phyloP scores from a whole-genome alignment of 2,113 vertebrate species.

The Hemibagrus wyckioides region DNA sequence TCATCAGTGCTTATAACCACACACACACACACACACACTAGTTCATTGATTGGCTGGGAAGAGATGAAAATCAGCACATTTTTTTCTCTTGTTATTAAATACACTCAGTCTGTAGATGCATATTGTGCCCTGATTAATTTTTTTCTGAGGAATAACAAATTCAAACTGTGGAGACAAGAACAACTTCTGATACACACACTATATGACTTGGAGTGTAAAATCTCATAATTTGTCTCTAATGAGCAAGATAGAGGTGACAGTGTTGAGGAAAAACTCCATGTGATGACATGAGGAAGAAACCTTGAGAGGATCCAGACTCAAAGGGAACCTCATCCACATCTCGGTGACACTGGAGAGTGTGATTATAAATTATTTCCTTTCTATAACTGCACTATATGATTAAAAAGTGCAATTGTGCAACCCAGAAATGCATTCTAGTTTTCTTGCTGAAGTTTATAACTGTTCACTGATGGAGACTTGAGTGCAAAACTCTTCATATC shows the following conservation, averaged over 20 bases:
- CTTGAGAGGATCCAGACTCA: neutral
- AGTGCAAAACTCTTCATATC: too few relatives aligned
- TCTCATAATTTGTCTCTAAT: too few relatives aligned
- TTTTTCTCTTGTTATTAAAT: neutral
- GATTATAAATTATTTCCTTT: too few relatives aligned
- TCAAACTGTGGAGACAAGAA: neutral
- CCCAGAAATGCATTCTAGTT: too few relatives aligned
- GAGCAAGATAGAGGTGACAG: too few relatives aligned
- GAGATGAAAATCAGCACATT: neutral
- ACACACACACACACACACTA: neutral
- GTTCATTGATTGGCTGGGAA: neutral
- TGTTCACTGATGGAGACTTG: too few relatives aligned
- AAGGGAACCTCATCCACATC: neutral
- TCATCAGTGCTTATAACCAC: neutral
- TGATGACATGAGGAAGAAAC: too few relatives aligned
- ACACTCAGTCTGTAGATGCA: neutral
- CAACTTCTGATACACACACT: neutral
- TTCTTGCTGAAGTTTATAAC: too few relatives aligned
- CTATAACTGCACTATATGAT: too few relatives aligned
- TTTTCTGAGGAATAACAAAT: neutral
- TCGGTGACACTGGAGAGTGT: too few relatives aligned
- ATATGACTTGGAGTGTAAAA: neutral
- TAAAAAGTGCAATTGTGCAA: too few relatives aligned
- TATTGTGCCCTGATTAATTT: neutral
- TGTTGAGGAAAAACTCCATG: too few relatives aligned